Evolutionary conservation across 2,888 invertebrate species (phyloP), one percentile per base, ranked within the genome.

Genomic region (Hoplodrina blanda): DNA sequence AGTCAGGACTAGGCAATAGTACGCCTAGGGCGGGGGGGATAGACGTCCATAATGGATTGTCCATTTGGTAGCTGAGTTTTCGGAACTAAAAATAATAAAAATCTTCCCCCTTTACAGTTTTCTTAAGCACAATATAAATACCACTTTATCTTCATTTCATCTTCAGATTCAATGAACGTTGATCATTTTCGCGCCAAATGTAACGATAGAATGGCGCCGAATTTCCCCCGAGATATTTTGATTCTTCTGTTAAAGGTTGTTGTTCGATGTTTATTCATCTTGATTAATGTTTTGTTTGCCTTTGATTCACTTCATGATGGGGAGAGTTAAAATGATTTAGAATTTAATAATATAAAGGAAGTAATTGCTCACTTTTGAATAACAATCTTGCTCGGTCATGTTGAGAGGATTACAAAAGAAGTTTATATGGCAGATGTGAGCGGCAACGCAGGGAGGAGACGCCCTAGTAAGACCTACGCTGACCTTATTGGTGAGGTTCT

Each of bases 151-250:
- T 61, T 64, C 52, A 54, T 52, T 41, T 33, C 57, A 59, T 55
- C 17, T 75, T 54, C 62, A 37, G 41, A 55, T 61, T 53, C 52
- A 52, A 63, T 54, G 37, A 56, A 19, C 6, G 46, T 71, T 71
- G 60, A 80, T 76, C 19, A 71, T 65, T 80, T 80, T 69, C 49
- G 54, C 68, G 55, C 67, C 59, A 76, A 54, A 65, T 59, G 41
- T 54, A 80, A 68, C 59, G 60, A 62, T 60, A 46, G 59, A 62
- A 68, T 74, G 50, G 69, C 37, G 13, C 30, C 44, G 37, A 55
- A 74, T 75, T 79, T 63, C 72, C 56, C 56, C 5, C 11, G 65
- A 68, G 76, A 55, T 49, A 54, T 69, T 79, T 52, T 64, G 69
- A 74, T 64, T 79, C 61, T 41, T 41, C 56, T 52, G 49, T 52